Base-by-base conservation (phyloP, 37 sponge, comb jelly and placozoan species). In the Agelas oroides region DNA sequence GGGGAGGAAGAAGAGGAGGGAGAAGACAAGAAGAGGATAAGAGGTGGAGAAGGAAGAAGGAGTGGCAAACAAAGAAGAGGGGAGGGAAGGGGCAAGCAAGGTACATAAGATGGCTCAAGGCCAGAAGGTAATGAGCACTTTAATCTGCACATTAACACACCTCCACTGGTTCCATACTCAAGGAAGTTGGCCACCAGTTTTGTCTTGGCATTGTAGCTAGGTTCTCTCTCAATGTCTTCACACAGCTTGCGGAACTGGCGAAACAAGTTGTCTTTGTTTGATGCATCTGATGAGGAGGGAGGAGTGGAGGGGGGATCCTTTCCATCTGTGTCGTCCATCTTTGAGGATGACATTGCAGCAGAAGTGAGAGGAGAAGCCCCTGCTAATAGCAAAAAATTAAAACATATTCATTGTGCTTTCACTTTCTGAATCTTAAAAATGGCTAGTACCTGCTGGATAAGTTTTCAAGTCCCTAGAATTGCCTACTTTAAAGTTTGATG, bases 151-250 rank as follows among this genome's bases (percentile, higher is more conserved):
- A 46, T 8, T 12, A 8, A 46, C 57, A 28, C 5, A 88, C 88
- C 90, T 91, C 83, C 89, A 65, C 69, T 82, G 65, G n/a, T 86
- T 13, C 92, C 92, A 63, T 74, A 57, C 23, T 87, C 73, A 59
- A 97, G 79, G 73, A 71, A 97, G 25, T 86, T 60, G 25, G 33
- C 57, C 30, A 97, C 86, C 32, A 97, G 75, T 25, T 92, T 88
- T 16, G 88, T 97, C 74, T 97, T 97, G 31, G 90, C 85, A 81
- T 87, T 94, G 81, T 92, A 90, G 69, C 93, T 92, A 0, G 97
- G 85, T 64, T 97, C 95, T 30, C 59, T 67, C 69, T 94, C 90
- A 32, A 97, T 21, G 15, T 83, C 58, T 23, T 67, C 80, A 92
- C 97, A 97, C 3, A 96, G 76, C 36, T 39, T 1, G 5, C 82